phyloP scores from a whole-genome alignment of 2,888 invertebrate genomes.

The Drosophila greeni region DNA sequence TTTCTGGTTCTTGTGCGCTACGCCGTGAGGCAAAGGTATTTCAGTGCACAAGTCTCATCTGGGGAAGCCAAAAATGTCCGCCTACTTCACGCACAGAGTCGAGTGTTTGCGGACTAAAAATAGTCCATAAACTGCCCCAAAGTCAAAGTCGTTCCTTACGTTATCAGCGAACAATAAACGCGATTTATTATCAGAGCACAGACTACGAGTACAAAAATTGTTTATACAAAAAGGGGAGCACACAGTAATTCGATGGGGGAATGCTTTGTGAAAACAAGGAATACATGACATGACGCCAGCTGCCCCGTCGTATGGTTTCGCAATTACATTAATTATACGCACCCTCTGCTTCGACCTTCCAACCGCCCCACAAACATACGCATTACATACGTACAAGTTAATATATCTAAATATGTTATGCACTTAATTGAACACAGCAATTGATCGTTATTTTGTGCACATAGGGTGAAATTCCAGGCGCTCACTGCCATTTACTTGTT shows the following conservation, averaged over 20 bases:
- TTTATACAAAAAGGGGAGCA: conserved; percentile 48
- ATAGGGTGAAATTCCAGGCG: conserved; percentile 22
- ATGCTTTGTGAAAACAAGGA: conserved; percentile 45
- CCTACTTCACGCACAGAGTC: conserved; percentile 5
- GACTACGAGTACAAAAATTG: conserved; percentile 42
- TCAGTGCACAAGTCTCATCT: conserved; percentile 10
- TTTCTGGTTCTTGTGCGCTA: conserved; percentile 46
- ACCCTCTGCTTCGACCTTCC: conserved; percentile 13
- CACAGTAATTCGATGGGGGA: conserved; percentile 54
- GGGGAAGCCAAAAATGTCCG: conserved; percentile 39
- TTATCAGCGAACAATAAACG: conserved; percentile 59
- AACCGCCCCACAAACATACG: conserved; percentile 11
- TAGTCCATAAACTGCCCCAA: conserved; percentile 34
- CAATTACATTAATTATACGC: conserved; percentile 61
- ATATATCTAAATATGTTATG: conserved; percentile 36
- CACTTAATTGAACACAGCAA: conserved; percentile 56
- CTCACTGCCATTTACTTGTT: conserved; percentile 33
- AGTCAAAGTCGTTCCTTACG: conserved; percentile 38
- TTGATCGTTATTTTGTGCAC: conserved; percentile 46
- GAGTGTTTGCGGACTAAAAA: conserved; percentile 19
- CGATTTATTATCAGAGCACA: conserved; percentile 71
- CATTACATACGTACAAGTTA: conserved; percentile 11
- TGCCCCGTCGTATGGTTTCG: conserved; percentile 60
- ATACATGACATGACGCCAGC: conserved; percentile 23
- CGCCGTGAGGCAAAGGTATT: conserved; percentile 34